Conservation (phyloP, 1,140 invertebrate genomes). For the Plectrocnemia conspersa region DNA sequence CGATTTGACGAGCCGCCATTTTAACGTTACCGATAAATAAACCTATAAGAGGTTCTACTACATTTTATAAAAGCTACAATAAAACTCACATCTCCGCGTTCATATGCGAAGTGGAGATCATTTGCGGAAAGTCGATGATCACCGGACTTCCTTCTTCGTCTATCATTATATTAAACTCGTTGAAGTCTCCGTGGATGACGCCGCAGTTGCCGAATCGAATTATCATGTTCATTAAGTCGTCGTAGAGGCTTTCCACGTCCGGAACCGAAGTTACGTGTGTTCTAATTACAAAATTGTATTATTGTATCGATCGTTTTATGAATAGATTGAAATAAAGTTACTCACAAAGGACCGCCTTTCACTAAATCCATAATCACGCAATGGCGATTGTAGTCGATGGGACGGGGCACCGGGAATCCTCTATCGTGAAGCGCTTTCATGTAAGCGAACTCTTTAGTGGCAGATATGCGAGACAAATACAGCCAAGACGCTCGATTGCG, state of each 20-base stretch:
- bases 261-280: constrained; percentile 77
- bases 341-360: constrained; percentile 68
- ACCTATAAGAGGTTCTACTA: not conserved
- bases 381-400: constrained; percentile 93
- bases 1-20: constrained; percentile 27
- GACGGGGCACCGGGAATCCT: constrained; percentile 92
- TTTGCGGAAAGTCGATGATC: constrained; percentile 99
- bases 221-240: constrained; percentile 93
- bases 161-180: constrained; percentile 98
- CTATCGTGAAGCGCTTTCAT: constrained; percentile 91
- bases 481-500: constrained; percentile 90
- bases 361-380: constrained; percentile 96
- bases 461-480: constrained; percentile 94
- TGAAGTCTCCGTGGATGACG: constrained; percentile 98
- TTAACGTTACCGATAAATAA: constrained; percentile 2
- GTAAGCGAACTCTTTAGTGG: constrained; percentile 97
- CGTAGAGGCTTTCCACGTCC: constrained; percentile 79
- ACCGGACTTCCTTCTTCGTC: constrained; percentile 75
- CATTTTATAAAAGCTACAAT: not conserved
- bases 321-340: constrained; percentile 24
- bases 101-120: constrained; percentile 90
- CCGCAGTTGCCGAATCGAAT: constrained; percentile 87
- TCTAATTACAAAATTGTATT: constrained; percentile 48
- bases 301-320: constrained; percentile 16
- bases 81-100: constrained; percentile 86